Evolutionary conservation across 2,797 vertebrate species (phyloP), one percentile per base, ranked within the genome.

Genomic region (Onychomys arenicola): DNA sequence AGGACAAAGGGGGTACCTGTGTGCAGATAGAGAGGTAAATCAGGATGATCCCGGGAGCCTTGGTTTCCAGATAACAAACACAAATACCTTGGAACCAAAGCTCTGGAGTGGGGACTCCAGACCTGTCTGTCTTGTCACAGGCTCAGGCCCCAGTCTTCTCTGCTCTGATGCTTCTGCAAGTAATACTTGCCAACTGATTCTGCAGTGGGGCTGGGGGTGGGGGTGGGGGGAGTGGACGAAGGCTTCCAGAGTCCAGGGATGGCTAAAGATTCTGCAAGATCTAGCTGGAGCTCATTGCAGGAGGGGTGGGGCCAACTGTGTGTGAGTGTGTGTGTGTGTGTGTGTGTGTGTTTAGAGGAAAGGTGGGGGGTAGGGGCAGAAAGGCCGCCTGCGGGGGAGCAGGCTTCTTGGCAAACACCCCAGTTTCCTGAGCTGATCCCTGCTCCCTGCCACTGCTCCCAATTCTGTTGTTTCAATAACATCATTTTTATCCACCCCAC

Each of bases 381-480:
- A 98, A 91, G 97, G 96, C 97, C 32, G 96, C 98, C 98, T 97
- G 97, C 96, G 96, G 97, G 96, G 97, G 97, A 98, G 97, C 96
- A 98, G 87, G 86, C 96, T 97, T 98, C 97, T 98, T 98, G 98
- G 98, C 98, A 98, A 97, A 81, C 67, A 67, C 98, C 98, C 98
- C 98, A 98, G 98, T 98, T 98, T 98, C 97, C 98, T 98, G 97
- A 97, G 94, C 98, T 97, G 97, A 96, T 98, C 97, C 97, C 93
- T 95, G 96, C 94, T 97, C 98, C 92, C 95, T 97, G 97, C 97
- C 98, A 98, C 98, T 97, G 97, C 97, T 97, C 98, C 97, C 97
- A 97, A 97, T 97, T 98, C 97, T 98, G 98, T 98, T 98, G 98
- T 97, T 98, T 98, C 98, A 98, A 98, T 98, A 98, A 98, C 97